phyloP scores from a whole-genome alignment of 2,888 invertebrate species.

The Melieria picta region DNA sequence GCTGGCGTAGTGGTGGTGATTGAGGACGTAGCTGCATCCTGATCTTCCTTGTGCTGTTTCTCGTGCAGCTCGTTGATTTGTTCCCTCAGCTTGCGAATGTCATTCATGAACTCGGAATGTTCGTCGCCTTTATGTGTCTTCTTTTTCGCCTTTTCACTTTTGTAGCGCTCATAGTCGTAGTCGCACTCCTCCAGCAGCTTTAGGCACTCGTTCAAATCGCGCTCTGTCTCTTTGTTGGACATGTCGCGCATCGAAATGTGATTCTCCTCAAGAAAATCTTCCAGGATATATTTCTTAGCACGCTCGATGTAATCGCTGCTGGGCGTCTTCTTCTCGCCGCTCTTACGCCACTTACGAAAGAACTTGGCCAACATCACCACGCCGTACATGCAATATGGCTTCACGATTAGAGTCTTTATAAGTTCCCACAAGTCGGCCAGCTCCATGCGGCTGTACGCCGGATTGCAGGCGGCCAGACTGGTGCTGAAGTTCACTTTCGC shows the following conservation, averaged over 20 bases:
- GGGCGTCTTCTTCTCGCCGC: slow-evolving; percentile 48
- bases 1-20: slow-evolving; percentile 36
- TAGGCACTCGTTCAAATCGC: slow-evolving; percentile 57
- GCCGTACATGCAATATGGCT: slow-evolving; percentile 63
- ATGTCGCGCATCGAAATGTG: slow-evolving; percentile 62
- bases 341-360: slow-evolving; percentile 61
- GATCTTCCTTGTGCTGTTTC: slow-evolving; percentile 51
- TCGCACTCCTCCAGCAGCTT: slow-evolving; percentile 59
- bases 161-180: slow-evolving; percentile 63
- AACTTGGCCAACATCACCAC: slow-evolving; percentile 63
- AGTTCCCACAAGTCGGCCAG: slow-evolving; percentile 60
- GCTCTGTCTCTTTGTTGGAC: slow-evolving; percentile 61
- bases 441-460: slow-evolving; percentile 56
- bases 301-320: slow-evolving; percentile 63
- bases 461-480: slow-evolving; percentile 61
- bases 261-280: slow-evolving; percentile 67
- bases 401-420: slow-evolving; percentile 61
- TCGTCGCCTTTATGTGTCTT: slow-evolving; percentile 54
- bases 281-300: slow-evolving; percentile 69
- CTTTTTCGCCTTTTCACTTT: slow-evolving; percentile 54
- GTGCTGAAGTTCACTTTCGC: slow-evolving; percentile 59
- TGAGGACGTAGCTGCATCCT: slow-evolving; percentile 21
- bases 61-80: slow-evolving; percentile 60
- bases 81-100: slow-evolving; percentile 60
- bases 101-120: slow-evolving; percentile 60